phyloP scores from a whole-genome alignment of 2,797 vertebrate species.

The Silurus lanzhouensis region DNA sequence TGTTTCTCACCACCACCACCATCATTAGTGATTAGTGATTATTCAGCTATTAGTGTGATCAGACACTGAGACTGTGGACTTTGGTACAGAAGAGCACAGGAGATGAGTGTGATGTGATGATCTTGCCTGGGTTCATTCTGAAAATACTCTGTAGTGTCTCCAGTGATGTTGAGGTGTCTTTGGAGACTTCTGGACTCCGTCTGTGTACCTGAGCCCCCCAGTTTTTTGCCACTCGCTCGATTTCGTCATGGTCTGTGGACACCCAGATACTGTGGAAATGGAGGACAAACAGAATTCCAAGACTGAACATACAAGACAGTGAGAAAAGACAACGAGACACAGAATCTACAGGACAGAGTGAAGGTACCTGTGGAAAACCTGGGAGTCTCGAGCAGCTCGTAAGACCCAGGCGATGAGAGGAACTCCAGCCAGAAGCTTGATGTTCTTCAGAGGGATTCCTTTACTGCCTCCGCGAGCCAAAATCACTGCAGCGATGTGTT shows the following conservation, averaged over 20 bases:
- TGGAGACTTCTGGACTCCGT: conserved; percentile 83
- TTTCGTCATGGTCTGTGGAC: conserved; percentile 91
- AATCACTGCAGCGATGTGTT: conserved; percentile 80
- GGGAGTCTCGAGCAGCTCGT: conserved; percentile 79
- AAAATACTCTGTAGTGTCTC: conserved; percentile 88
- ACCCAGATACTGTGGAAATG: conserved; percentile 84
- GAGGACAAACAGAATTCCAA: background rate
- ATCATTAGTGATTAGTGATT: no score
- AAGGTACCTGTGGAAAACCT: conserved; percentile 81
- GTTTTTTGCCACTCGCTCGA: conserved; percentile 81
- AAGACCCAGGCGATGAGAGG: conserved; percentile 92
- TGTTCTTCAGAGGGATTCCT: conserved; percentile 92
- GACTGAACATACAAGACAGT: background rate
- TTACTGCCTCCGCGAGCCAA: conserved; percentile 91
- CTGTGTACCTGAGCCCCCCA: no score
- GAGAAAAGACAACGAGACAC: background rate
- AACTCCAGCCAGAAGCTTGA: conserved; percentile 84
- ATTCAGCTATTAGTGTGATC: no score
- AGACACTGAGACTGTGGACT: no score
- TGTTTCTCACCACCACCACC: no score
- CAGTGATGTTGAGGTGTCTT: conserved; percentile 84
- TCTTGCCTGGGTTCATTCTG: conserved; percentile 74
- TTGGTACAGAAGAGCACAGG: no score
- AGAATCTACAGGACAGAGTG: no score
- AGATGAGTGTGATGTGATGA: background rate